Base-by-base conservation (phyloP, 2,113 vertebrate species). In the Piaya cayana region DNA sequence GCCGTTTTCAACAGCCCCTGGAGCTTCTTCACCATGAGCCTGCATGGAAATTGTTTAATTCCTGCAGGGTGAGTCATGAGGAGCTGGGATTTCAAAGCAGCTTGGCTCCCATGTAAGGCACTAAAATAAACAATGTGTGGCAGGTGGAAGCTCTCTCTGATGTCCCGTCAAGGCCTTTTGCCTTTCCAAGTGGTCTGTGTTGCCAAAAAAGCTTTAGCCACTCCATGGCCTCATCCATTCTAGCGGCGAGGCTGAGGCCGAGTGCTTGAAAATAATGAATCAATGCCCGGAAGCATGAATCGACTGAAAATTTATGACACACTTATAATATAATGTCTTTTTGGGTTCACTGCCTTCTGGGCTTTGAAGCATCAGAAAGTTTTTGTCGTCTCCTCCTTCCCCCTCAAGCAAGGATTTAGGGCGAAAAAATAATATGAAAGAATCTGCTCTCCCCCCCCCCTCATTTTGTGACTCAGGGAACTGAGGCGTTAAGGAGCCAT, bases 131-230 rank as follows among this genome's bases (percentile, higher is more conserved):
- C 90, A 96, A 43, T 1, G 94, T 27, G 92, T 94, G 95, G 94
- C 96, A 97, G 96, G 96, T 96, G 96, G 96, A 96, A 97, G 93
- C 93, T 86, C 92, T 96, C 94, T 81, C 90, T 96, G 92, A 90
- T 93, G 92, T 95, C 93, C 92, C 45, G 0, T 88, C 89, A 47
- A 92, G 95, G 91, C 50, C 29, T 82, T 82, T 26, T 0, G 6
- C 36, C 92, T 88, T 77, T 82, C 92, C 90, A 94, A 94, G 85
- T 27, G 79, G 5, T 90, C 50, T 2, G 3, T 1, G 16, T 6
- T 95, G 94, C 95, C 96, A 95, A 60, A 88, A 92, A 43, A 45
- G 5, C 75, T 43, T 63, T 5, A 79, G 85, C 93, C 79, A 52
- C 85, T 55, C 85, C 9, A 6, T 70, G 93, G 86, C 68, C 84